A percentile compares a stretch with the other conserved stretches of the same genome.
Conservation (phyloP, 2,113 vertebrate species). For the Cercopithecus mona region DNA sequence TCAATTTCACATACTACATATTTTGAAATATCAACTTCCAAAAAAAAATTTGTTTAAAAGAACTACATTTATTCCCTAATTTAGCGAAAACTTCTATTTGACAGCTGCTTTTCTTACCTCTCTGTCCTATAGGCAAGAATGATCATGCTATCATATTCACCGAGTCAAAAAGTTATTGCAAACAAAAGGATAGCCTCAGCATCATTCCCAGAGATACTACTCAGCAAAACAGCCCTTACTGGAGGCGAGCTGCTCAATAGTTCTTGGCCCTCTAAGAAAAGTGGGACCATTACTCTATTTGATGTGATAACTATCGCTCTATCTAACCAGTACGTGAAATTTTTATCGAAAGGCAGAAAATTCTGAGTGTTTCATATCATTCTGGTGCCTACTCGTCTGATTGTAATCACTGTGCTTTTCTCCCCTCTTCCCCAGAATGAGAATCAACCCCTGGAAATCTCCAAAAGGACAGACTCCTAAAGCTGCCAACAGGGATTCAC, state of each 20-base stretch:
- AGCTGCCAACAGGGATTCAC: constrained; percentile 69
- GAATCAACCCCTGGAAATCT: constrained; percentile 57
- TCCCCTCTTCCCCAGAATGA: neutral
- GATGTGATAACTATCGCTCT: neutral
- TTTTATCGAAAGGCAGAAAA: neutral
- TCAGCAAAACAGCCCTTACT: neutral
- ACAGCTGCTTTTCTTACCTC: neutral
- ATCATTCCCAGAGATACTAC: neutral
- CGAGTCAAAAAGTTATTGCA: neutral
- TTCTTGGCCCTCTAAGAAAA: neutral
- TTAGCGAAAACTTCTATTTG: neutral
- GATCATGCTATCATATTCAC: neutral
- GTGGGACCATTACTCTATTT: neutral
- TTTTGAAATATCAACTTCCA: too few relatives aligned
- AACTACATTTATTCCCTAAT: neutral
- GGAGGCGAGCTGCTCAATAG: neutral
- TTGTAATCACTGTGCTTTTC: neutral
- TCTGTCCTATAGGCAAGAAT: neutral
- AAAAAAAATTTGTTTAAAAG: neutral
- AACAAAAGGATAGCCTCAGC: neutral
- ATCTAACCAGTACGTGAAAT: neutral
- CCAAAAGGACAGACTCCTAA: constrained; percentile 49
- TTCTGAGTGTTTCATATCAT: neutral
- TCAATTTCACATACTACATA: too few relatives aligned
- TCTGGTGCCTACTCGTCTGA: neutral